Evolutionary conservation across 2,888 invertebrate species (phyloP), one percentile per base, ranked within the genome.

Genomic region (Stratiomys singularior): DNA sequence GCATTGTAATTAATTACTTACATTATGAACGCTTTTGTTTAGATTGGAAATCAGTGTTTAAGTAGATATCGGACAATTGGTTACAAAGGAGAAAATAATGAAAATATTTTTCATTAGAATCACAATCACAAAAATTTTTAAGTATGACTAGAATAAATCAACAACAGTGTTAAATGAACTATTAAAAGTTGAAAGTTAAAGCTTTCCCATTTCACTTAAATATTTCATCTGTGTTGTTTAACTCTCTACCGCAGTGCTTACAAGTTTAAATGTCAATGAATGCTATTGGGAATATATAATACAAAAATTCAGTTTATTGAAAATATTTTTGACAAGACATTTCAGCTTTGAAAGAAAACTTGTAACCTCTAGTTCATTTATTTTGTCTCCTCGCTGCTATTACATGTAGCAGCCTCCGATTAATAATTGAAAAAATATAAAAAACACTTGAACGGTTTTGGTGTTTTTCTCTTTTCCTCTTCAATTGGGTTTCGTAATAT

Each of bases 351-450:
- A 37, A 64, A 28, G 7, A 3, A 18, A 60, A 25, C 7, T 60
- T 21, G 21, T 25, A 60, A 60, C 60, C 7, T 25, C 25, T 60
- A 15, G 18, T 60, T 60, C 15, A 11, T 60, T 13, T 15, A 25
- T 25, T 9, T 15, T 21, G 7, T 60, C 25, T 9, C 25, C n/a
- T 60, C 25, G 18, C 28, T 30, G 27, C 9, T 37, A 37, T 9
- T 37, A 37, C 37, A 37, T 37, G 9, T 37, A 37, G 37, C 37
- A 37, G 37, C 37, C 2, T 23, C 18, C 5, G 28, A 64, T 15
- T 30, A 30, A 15, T n/a, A 30, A 64, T 76, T 76, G 76, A 64
- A 76, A 76, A 76, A 64, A 76, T 76, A 76, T 63, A 76, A 60
- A 74, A 37, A 74, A 56, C 74, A 76, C 63, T 63, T 44, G 25